Conservation (phyloP, 2,113 vertebrate genomes). For the Leucopternis melanops region DNA sequence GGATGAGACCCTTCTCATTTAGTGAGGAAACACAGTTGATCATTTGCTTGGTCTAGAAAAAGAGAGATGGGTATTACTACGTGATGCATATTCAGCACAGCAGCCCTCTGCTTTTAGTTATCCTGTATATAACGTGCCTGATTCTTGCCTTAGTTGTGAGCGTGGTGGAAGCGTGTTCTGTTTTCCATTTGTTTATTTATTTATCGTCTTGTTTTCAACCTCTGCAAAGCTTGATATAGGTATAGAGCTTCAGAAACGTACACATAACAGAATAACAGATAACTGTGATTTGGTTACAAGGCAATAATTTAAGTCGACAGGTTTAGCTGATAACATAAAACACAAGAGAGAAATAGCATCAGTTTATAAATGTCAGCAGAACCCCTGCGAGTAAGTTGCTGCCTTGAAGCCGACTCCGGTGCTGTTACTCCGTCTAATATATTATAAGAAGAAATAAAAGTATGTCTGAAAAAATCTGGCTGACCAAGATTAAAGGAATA, state of each 20-base stretch:
- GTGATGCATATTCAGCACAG: neutral
- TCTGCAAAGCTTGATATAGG: slow-evolving; percentile 59
- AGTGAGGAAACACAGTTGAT: neutral
- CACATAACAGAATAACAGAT: slow-evolving; percentile 61
- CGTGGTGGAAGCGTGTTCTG: slow-evolving; percentile 2
- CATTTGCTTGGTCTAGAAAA: neutral
- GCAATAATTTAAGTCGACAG: slow-evolving; percentile 74
- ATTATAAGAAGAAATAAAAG: slow-evolving; percentile 64
- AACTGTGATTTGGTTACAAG: slow-evolving; percentile 71
- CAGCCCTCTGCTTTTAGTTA: neutral
- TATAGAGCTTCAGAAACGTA: slow-evolving; percentile 48
- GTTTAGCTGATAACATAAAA: slow-evolving; percentile 75
- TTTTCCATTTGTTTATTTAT: slow-evolving; percentile 70
- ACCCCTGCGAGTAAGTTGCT: slow-evolving; percentile 60
- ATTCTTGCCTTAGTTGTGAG: slow-evolving; percentile 9
- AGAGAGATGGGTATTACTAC: neutral
- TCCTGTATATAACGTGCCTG: neutral
- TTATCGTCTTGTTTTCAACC: slow-evolving; percentile 62
- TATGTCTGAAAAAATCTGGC: slow-evolving; percentile 64
- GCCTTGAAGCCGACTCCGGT: neutral
- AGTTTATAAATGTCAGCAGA: slow-evolving; percentile 72
- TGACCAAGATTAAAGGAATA: slow-evolving; percentile 70
- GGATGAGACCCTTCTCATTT: neutral
- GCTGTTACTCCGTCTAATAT: slow-evolving; percentile 59
- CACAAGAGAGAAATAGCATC: slow-evolving; percentile 63